Evolutionary conservation across 2,888 invertebrate genomes (phyloP), one percentile per base, ranked within the genome.

Genomic region (Nemurella pictetii): DNA sequence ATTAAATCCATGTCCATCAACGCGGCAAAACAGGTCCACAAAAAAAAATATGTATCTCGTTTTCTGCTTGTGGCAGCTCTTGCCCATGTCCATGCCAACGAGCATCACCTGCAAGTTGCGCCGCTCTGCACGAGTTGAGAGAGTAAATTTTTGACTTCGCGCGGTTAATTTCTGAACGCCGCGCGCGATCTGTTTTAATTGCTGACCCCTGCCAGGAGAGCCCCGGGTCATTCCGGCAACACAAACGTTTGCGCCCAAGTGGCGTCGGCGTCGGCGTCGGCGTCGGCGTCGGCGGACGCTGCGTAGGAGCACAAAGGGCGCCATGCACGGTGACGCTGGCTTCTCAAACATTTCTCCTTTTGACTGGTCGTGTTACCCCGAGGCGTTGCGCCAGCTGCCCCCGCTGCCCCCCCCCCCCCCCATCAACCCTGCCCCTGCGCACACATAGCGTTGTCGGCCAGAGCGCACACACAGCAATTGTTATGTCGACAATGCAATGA

Each of bases 401-500:
- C n/a, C n/a, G n/a, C n/a, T n/a, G n/a, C n/a, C n/a, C n/a, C n/a
- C n/a, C n/a, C n/a, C n/a, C n/a, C n/a, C n/a, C n/a, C n/a, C n/a
- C n/a, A n/a, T n/a, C n/a, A n/a, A n/a, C n/a, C n/a, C n/a, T n/a
- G n/a, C n/a, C n/a, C n/a, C n/a, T n/a, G n/a, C 55, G 15, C 15
- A 36, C 15, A 36, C 55, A 36, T 36, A 36, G 15, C 55, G 55
- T 36, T 12, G 9, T 36, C 55, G 55, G 9, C 7, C 55, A 36
- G 55, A 15, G 9, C 9, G 27, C 75, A 75, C 75, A 28, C 75
- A 25, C 75, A 75, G 20, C 75, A 75, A 75, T 75, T 75, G 75
- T 75, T 75, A 75, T 75, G 82, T 85, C 83, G 84, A 83, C 85
- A 84, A 84, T 84, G 84, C 85, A 84, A 84, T 86, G 86, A 86